Conservation (phyloP, 2,797 vertebrate genomes). For the Sebastes trivittatus region DNA sequence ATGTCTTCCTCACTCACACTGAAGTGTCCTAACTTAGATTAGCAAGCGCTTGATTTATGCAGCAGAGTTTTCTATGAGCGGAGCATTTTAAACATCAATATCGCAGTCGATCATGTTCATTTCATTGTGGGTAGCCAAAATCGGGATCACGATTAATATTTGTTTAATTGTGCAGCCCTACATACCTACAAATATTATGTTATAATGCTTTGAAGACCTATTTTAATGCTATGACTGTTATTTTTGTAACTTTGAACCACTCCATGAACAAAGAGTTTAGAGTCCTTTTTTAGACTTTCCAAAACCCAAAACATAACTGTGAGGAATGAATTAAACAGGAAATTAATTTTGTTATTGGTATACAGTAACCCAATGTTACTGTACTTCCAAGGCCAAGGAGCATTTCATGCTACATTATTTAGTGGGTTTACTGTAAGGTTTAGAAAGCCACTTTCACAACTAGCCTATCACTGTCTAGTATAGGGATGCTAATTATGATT, state of each 20-base stretch:
- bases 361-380: background rate
- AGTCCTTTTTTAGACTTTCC: background rate
- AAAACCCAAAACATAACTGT: background rate
- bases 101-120: too few species aligned
- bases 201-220: background rate
- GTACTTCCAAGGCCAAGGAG: background rate
- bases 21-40: too few species aligned
- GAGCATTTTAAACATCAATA: too few species aligned
- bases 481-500: too few species aligned
- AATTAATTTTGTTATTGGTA: background rate
- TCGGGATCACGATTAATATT: too few species aligned
- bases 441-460: background rate
- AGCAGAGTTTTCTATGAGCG: too few species aligned
- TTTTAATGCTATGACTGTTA: background rate
- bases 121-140: too few species aligned
- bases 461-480: background rate
- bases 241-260: background rate
- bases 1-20: too few species aligned
- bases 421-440: background rate
- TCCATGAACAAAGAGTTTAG: background rate
- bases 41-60: too few species aligned
- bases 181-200: background rate
- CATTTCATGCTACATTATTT: background rate
- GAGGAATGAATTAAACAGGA: background rate
- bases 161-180: background rate